Percentiles rank a stretch among this genome's conserved stretches.
Conservation (phyloP, 2,888 invertebrate species). For the Melanostoma mellinum region DNA sequence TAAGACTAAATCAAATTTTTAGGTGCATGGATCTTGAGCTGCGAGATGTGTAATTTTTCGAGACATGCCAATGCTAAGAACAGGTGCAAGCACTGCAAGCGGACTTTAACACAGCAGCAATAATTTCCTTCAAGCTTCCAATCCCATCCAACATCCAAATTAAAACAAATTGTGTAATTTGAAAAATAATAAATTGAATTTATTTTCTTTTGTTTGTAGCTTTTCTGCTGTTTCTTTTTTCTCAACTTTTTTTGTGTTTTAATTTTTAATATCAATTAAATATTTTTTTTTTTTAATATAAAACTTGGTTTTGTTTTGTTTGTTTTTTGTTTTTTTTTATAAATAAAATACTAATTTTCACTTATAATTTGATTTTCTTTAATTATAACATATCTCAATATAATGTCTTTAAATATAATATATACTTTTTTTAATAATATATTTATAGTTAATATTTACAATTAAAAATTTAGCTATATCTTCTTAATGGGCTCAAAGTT, state of each 20-base stretch:
- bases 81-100: too few relatives aligned
- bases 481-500: slow-evolving; percentile 56
- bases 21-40: too few relatives aligned
- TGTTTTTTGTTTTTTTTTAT: slow-evolving; percentile 76
- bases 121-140: too few relatives aligned
- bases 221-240: slow-evolving; percentile 76
- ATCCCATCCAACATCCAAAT: neutral
- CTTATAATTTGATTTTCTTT: slow-evolving; percentile 51
- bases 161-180: slow-evolving; percentile 46
- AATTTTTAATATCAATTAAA: slow-evolving; percentile 77
- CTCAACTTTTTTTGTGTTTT: slow-evolving; percentile 75
- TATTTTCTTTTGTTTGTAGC: slow-evolving; percentile 65
- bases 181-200: slow-evolving; percentile 78
- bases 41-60: too few relatives aligned
- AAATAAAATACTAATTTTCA: slow-evolving; percentile 79
- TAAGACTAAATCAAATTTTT: too few relatives aligned
- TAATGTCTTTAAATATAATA: slow-evolving; percentile 73
- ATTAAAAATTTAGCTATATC: slow-evolving; percentile 71
- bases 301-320: slow-evolving; percentile 74
- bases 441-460: slow-evolving; percentile 71
- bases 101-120: too few relatives aligned
- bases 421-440: slow-evolving; percentile 59
- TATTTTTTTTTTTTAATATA: slow-evolving; percentile 78
- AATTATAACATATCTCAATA: slow-evolving; percentile 74
- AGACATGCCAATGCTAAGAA: too few relatives aligned